Base-by-base conservation (phyloP, 2,888 invertebrate species). In the Helobdella robusta region DNA sequence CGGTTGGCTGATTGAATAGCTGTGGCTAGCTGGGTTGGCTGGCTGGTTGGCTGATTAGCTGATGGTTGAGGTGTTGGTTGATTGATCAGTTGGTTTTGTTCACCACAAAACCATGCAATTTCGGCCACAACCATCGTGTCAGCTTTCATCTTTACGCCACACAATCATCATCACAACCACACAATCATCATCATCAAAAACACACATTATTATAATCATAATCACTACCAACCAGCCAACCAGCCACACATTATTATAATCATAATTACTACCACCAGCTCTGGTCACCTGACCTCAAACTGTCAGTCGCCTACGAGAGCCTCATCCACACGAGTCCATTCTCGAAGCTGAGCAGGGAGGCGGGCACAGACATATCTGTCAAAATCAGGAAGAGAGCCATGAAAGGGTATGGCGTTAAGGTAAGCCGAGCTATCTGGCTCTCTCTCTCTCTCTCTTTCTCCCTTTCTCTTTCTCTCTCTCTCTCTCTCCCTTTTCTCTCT, bases 321-420 rank as follows among this genome's bases (percentile, higher is more conserved):
- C n/a, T 32, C 28, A 25, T 56, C n/a, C n/a, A 56, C 28, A 56
- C n/a, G 30, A 85, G 85, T 74, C 87, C 87, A 2, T 83, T 85
- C 73, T 83, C 84, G 76, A 83, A 84, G 25, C 34, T 67, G 20
- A 59, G 67, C 30, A 35, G 34, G 15, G 79, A 79, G 25, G 81
- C 81, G 71, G 78, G 84, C 74, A 84, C 85, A 75, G 90, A 91
- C 78, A 85, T 90, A 73, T 86, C 89, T 2, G 82, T 84, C 64
- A 83, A 84, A 74, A 89, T 89, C 78, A 86, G 85, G 75, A 81
- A 82, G 68, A 82, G 90, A 69, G 89, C 89, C 28, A 75, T 83
- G 64, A 82, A 83, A 54, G 87, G 87, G 71, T 91, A 91, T 80
- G 91, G 91, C 2, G 82, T 90, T 66, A 85, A 88, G 83, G 89